Evolutionary conservation across 2,888 invertebrate species (phyloP), one percentile per base, ranked within the genome.

Genomic region (Caprella mutica): DNA sequence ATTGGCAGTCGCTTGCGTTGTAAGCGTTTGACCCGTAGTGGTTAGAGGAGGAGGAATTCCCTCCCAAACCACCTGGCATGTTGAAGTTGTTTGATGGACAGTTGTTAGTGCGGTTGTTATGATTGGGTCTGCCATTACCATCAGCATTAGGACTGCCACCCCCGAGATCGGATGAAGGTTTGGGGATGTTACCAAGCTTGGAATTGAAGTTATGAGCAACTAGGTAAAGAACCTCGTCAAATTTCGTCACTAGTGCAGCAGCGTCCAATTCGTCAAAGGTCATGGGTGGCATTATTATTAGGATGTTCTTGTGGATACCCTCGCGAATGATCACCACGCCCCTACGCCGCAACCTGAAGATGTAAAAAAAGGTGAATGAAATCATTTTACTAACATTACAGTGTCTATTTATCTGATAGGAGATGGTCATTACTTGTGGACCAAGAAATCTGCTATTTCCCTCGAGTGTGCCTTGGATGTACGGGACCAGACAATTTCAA

Each of bases 271-370:
- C 65, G 23, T 68, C 70, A 68, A 77, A 75, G 56, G 75, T 75
- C 73, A 77, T 72, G 2, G 77, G 76, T 2, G 77, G 76, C 56
- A 75, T 74, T 61, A 77, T 70, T 66, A 75, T 72, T n/a, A 77
- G 66, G 2, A 77, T 71, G 64, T 77, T 77, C 23, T 70, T 68
- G 65, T 73, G 66, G 1, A 72, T 71, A 1, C 77, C 77, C 65
- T 75, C 75, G 55, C 72, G 69, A 52, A 73, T 74, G 19, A 75
- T 61, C 5, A 77, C 66, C 9, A 77, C 69, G 38, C 68, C 48
- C 48, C 19, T 30, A 19, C 29, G 29, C 2, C 29, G 30, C 21
- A 48, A n/a, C 26, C 48, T 65, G 30, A 72, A 67, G 19, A 67
- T 67, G 54, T 29, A 1, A 26, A 5, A 26, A 19, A 50, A 50